Evolutionary conservation across 2,113 vertebrate genomes (phyloP), one percentile per base, ranked within the genome.

Genomic region (Chloropsis cyanopogon): DNA sequence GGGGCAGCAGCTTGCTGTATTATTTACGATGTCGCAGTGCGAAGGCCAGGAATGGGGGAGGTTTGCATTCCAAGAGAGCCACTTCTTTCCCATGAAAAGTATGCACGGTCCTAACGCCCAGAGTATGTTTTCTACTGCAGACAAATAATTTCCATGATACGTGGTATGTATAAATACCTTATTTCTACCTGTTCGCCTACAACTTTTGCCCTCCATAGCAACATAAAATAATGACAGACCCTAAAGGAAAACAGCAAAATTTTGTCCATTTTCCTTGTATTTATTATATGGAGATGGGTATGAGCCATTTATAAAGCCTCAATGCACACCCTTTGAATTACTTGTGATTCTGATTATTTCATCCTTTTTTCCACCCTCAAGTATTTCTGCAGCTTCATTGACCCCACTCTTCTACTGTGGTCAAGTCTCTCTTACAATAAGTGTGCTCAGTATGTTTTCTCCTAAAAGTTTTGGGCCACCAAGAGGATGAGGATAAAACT

Each of bases 11-110:
- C 52, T 81, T 52, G 60, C 79, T 83, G 76, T 28, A 10, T 93
- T 95, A 96, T 94, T 96, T 93, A 95, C 9, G 88, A 86, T 13
- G 76, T 37, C 0, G 0, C 54, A 84, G 91, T 59, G 23, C 2
- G 1, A 90, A 94, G 82, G 91, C 86, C 92, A 86, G 64, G 76
- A 93, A 66, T 59, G 92, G 92, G 54, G 88, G 88, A 90, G 82
- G 57, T 52, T 93, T 90, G 66, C 75, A 92, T 96, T 94, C 94
- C 92, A 75, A 64, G 44, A 86, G 52, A 92, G 76, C 6, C 39
- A 50, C 65, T 93, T 86, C 76, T 94, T 94, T 94, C 88, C 80
- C 88, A 93, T 56, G 82, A 84, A 86, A 97, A 93, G 61, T 47
- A 94, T 73, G 56, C 66, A 73, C 35, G 52, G 11, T 70, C 64